Conservation (phyloP, 2,113 vertebrate species). For the Columba janthina region DNA sequence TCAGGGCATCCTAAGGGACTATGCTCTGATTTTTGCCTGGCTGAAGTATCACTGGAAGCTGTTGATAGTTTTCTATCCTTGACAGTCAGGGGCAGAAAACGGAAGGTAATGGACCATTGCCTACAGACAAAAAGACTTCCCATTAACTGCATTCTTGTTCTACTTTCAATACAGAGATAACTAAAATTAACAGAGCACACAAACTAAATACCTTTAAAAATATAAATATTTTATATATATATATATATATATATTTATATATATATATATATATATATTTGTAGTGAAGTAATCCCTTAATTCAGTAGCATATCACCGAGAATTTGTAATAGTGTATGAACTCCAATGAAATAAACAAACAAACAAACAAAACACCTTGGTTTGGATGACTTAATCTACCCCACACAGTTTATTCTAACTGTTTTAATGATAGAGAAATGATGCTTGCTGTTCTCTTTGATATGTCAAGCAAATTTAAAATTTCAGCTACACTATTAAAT, state of each 20-base stretch:
- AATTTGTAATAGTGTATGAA: background rate
- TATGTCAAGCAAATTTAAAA: background rate
- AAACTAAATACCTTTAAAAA: background rate
- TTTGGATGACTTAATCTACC: background rate
- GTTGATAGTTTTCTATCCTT: constrained; percentile 14
- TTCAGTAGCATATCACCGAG: background rate
- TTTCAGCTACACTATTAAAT: background rate
- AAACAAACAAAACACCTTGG: fast-evolving
- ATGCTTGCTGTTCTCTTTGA: background rate
- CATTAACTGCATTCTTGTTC: background rate
- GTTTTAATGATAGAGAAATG: background rate
- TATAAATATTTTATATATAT: too few species aligned
- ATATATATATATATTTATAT: too few species aligned
- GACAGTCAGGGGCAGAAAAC: background rate
- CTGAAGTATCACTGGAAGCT: background rate
- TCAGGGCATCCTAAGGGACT: background rate
- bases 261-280: too few species aligned
- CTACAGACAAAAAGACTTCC: background rate
- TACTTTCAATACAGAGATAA: background rate
- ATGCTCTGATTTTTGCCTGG: background rate
- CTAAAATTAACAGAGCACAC: background rate
- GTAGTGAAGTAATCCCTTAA: background rate
- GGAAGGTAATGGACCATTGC: background rate
- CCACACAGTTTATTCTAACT: background rate
- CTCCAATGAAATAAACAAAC: background rate